A percentile compares a stretch with the other conserved stretches of the same genome.
Evolutionary conservation across 2,113 vertebrate species (phyloP).

Genomic region (Neogobius melanostomus): DNA sequence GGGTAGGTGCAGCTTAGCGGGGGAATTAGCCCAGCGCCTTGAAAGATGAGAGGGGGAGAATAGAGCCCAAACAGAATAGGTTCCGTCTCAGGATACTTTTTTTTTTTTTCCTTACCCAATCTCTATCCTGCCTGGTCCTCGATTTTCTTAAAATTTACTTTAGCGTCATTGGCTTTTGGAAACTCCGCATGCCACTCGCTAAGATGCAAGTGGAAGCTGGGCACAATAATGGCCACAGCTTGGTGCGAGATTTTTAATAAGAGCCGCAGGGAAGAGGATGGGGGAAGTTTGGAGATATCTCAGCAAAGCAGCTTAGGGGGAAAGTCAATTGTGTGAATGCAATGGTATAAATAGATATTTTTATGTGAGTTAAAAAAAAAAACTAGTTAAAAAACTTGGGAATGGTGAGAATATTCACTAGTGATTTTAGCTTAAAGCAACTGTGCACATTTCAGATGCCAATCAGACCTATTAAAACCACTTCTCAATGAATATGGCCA

Average conservation of each 20-base stretch:
- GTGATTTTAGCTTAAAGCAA: too few relatives aligned
- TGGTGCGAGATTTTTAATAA: not conserved
- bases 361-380: not conserved
- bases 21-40: slow-evolving; percentile 56
- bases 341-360: slow-evolving; percentile 1
- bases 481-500: too few relatives aligned
- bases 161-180: slow-evolving; percentile 4
- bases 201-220: not conserved
- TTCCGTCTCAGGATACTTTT: slow-evolving; percentile 12
- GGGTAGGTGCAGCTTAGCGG: slow-evolving; percentile 57
- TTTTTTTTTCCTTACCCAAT: slow-evolving; percentile 11
- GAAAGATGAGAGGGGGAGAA: slow-evolving; percentile 49
- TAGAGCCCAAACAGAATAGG: slow-evolving; percentile 28
- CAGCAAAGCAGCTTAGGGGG: slow-evolving; percentile 2
- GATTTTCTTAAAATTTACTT: not conserved
- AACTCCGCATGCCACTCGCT: slow-evolving; percentile 17
- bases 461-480: too few relatives aligned
- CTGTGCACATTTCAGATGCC: too few relatives aligned
- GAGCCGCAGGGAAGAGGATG: too few relatives aligned
- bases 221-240: slow-evolving; percentile 1
- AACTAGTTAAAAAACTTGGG: too few relatives aligned
- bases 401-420: too few relatives aligned
- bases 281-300: not conserved
- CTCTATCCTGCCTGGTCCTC: not conserved
- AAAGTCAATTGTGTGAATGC: not conserved